Conservation (phyloP, 1,140 invertebrate species). For the Belonocnema kinseyi region DNA sequence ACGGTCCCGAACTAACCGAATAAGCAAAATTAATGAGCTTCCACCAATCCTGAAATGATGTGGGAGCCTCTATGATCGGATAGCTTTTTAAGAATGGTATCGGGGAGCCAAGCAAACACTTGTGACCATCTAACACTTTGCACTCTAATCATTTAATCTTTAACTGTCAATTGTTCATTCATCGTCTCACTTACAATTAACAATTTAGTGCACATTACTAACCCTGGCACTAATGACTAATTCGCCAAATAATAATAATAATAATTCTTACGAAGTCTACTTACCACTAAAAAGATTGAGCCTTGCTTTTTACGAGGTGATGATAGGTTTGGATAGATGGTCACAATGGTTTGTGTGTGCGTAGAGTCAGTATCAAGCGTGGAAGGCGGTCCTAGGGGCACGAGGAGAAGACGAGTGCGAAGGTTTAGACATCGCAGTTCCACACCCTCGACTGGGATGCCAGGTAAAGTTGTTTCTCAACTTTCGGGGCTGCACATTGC, state of each 20-base stretch:
- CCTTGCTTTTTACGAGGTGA: neutral
- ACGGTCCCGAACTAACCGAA: no score
- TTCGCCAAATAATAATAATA: neutral
- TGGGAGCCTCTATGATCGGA: neutral
- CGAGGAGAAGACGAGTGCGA: conserved; percentile 66
- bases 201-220: conserved; percentile 59
- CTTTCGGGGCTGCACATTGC: no score
- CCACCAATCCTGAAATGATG: neutral
- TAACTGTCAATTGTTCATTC: conserved; percentile 33
- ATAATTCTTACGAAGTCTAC: no score
- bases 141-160: neutral
- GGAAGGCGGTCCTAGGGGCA: conserved; percentile 77
- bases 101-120: conserved; percentile 62
- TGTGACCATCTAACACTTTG: conserved; percentile 73
- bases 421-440: conserved; percentile 69
- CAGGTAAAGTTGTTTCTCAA: neutral
- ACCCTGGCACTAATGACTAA: conserved; percentile 31
- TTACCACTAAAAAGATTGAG: neutral
- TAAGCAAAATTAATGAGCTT: no score
- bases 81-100: conserved; percentile 8
- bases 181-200: conserved; percentile 34
- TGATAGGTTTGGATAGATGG: conserved; percentile 66
- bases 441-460: conserved; percentile 63
- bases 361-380: conserved; percentile 79
- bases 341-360: conserved; percentile 75